phyloP scores from a whole-genome alignment of 1,140 invertebrate genomes.

The Brachionus rubens region DNA sequence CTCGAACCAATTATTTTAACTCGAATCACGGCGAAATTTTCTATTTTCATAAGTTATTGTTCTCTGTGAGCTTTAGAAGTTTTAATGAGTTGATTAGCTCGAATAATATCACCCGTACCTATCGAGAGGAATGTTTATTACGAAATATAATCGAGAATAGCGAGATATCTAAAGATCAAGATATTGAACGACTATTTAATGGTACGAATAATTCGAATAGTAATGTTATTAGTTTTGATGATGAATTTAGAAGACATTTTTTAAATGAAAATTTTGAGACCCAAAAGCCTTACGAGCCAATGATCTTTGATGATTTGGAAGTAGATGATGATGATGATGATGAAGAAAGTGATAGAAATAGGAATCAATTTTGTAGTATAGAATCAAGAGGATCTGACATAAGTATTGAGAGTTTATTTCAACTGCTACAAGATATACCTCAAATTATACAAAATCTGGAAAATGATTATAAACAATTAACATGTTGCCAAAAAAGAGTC shows the following conservation, averaged over 20 bases:
- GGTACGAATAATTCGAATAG: background rate
- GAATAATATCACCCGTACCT: background rate
- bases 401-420: no score
- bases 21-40: background rate
- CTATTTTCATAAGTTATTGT: slow-evolving; percentile 2
- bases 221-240: background rate
- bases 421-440: no score
- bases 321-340: no score
- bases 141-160: background rate
- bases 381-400: no score
- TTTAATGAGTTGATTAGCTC: background rate
- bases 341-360: no score
- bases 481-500: no score
- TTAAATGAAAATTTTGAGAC: background rate
- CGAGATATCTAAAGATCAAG: background rate
- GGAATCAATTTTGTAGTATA: no score
- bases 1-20: background rate
- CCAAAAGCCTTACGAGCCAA: no score
- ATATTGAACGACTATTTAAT: background rate
- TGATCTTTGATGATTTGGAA: no score
- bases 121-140: background rate
- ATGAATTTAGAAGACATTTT: slow-evolving; percentile 12
- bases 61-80: background rate
- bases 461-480: no score
- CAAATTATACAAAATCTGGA: no score